A percentile compares a stretch with the other conserved stretches of the same genome.
phyloP scores from a whole-genome alignment of 2,797 vertebrate genomes.

The Moxostoma hubbsi region DNA sequence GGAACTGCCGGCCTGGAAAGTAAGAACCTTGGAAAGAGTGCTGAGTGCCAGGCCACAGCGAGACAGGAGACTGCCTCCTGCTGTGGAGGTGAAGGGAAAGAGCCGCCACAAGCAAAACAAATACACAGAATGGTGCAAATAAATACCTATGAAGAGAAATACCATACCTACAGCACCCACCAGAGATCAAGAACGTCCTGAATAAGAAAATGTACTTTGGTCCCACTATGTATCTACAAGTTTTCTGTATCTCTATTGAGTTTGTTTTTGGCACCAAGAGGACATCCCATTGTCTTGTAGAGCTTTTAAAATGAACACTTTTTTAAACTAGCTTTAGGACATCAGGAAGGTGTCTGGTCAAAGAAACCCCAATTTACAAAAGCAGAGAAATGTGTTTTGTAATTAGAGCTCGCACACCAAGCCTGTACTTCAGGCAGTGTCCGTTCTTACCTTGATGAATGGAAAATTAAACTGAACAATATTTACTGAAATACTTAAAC shows the following conservation, averaged over 20 bases:
- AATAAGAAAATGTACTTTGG: constrained; percentile 56
- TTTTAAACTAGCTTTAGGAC: constrained; percentile 22
- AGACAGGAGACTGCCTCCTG: constrained; percentile 73
- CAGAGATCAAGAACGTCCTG: constrained; percentile 66
- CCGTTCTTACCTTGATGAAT: constrained; percentile 30
- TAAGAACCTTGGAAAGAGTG: constrained; percentile 73
- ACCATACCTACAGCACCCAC: constrained; percentile 71
- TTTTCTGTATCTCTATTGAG: constrained; percentile 14
- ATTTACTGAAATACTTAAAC: constrained; percentile 17
- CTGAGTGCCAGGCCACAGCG: constrained; percentile 73
- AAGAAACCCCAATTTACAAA: constrained; percentile 52
- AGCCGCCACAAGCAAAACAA: constrained; percentile 76
- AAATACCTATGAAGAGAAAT: constrained; percentile 75
- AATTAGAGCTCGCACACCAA: constrained; percentile 45
- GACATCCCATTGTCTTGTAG: constrained; percentile 44
- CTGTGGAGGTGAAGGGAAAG: constrained; percentile 66
- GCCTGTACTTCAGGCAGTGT: constrained; percentile 32
- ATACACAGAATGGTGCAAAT: constrained; percentile 73
- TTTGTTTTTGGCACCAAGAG: constrained; percentile 58
- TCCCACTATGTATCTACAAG: constrained; percentile 18
- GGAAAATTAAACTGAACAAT: constrained; percentile 36
- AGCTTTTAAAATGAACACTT: neutral
- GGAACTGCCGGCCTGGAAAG: constrained; percentile 19
- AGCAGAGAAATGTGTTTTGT: constrained; percentile 50
- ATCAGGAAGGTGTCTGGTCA: constrained; percentile 43